Percentiles rank a stretch among this genome's conserved stretches.
phyloP scores from a whole-genome alignment of 2,888 invertebrate genomes.

The Frankliniella fusca region DNA sequence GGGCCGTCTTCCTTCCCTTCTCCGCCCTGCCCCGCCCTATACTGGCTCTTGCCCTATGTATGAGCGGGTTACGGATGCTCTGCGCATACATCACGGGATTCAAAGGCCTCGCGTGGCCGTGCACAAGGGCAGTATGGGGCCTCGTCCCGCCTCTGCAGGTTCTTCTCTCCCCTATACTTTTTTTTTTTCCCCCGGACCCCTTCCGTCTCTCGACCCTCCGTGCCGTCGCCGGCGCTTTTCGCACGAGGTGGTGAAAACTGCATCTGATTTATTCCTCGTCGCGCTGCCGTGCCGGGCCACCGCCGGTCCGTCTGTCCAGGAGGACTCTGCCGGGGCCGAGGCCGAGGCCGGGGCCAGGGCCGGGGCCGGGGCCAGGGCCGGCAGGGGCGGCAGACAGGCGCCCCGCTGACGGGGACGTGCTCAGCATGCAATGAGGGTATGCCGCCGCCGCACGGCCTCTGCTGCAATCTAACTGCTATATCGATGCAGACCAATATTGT shows the following conservation, averaged over 20 bases:
- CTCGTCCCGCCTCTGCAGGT: too few relatives aligned
- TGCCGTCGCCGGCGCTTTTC: neutral
- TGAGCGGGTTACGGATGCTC: neutral
- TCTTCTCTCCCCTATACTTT: too few relatives aligned
- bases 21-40: neutral
- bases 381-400: too few relatives aligned
- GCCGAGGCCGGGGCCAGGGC: neutral
- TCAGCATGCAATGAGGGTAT: too few relatives aligned
- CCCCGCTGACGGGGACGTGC: too few relatives aligned
- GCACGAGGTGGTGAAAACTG: neutral
- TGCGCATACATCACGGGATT: neutral
- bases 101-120: neutral
- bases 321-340: neutral
- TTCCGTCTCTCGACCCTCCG: neutral
- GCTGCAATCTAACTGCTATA: too few relatives aligned
- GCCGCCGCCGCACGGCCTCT: too few relatives aligned
- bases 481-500: too few relatives aligned
- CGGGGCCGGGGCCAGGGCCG: too few relatives aligned
- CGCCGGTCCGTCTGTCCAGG: neutral
- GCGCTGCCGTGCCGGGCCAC: neutral
- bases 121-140: too few relatives aligned
- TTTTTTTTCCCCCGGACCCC: neutral
- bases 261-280: neutral
- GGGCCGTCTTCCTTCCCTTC: too few relatives aligned
- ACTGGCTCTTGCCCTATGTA: too few relatives aligned